phyloP scores from a whole-genome alignment of 64 coral and sea anemone species.

The Hydrozoanthus tunicans region DNA sequence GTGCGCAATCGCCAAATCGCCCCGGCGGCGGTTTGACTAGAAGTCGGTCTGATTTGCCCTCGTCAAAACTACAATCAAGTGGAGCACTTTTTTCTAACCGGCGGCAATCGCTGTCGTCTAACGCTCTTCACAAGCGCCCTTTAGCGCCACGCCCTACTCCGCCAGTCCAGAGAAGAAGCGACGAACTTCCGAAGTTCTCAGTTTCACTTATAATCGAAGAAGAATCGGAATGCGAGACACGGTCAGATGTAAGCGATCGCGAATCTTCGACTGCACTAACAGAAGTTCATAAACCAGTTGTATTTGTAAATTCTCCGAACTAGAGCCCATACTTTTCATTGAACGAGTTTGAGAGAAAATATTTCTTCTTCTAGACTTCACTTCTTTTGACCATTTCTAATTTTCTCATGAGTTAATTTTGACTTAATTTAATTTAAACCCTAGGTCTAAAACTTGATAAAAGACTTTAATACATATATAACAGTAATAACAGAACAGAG shows the following conservation, averaged over 20 bases:
- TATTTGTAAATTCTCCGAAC: too few relatives aligned
- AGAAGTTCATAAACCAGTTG: background rate
- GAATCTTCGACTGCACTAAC: background rate
- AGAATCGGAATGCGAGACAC: background rate
- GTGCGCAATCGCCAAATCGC: background rate
- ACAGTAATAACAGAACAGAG: too few relatives aligned
- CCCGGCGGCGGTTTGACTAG: background rate
- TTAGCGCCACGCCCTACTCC: background rate
- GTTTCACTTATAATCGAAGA: slow-evolving; percentile 11
- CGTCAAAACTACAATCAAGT: background rate
- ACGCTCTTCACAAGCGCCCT: background rate
- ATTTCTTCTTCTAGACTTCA: too few relatives aligned
- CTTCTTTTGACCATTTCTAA: too few relatives aligned
- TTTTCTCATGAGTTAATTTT: too few relatives aligned
- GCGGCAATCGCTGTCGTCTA: background rate
- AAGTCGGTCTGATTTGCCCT: background rate
- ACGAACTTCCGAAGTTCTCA: background rate
- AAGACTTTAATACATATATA: too few relatives aligned
- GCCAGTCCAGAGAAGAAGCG: background rate
- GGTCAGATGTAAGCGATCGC: background rate
- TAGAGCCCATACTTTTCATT: too few relatives aligned
- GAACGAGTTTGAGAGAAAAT: too few relatives aligned
- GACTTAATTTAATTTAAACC: too few relatives aligned
- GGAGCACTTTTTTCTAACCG: background rate
- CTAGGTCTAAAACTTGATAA: too few relatives aligned